Base-by-base conservation (phyloP, 1,140 invertebrate species). In the Chrysopa pallens region DNA sequence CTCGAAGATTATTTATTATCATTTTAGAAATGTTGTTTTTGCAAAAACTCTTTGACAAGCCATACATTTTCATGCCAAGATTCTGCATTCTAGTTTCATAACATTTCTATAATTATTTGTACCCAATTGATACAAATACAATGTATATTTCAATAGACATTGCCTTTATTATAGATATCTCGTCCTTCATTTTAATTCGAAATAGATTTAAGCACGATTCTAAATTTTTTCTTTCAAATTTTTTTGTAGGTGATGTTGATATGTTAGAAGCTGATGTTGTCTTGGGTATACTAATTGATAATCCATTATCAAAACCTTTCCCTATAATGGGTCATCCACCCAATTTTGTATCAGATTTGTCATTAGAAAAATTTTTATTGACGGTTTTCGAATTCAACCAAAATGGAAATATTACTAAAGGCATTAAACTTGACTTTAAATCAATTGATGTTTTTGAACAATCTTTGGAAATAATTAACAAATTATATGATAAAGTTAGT, bases 261-360 rank as follows among this genome's bases (percentile, higher is more conserved):
- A 90, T 94, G 80, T 64, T 95, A 40, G 88, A 93, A 67, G 87
- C 80, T 1, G 88, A 94, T 59, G 74, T 94, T 9, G 68, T 78
- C n/a, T 50, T 85, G 31, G 84, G 85, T 29, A 65, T 70, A 8
- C 52, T 59, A 6, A 70, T 67, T 6, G 58, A 62, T 15, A 58
- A 64, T 42, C 48, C 46, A 51, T 54, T 54, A 13, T 39, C 43
- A 7, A 55, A 60, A 1, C 59, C 54, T 0, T 61, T 80, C 6
- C 84, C 88, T 0, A 73, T 94, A 9, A 92, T 94, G 87, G 84
- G 74, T 5, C 85, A 91, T 65, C 83, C 86, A 14, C 84, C 85
- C 2, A 60, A 60, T 0, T 72, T 56, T 1, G 65, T 60, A 6
- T 87, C 84, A 4, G 84, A 93, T 57, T 61, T 93, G 4, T 73